phyloP scores from a whole-genome alignment of 2,888 invertebrate genomes.

The Cantharis rufa region DNA sequence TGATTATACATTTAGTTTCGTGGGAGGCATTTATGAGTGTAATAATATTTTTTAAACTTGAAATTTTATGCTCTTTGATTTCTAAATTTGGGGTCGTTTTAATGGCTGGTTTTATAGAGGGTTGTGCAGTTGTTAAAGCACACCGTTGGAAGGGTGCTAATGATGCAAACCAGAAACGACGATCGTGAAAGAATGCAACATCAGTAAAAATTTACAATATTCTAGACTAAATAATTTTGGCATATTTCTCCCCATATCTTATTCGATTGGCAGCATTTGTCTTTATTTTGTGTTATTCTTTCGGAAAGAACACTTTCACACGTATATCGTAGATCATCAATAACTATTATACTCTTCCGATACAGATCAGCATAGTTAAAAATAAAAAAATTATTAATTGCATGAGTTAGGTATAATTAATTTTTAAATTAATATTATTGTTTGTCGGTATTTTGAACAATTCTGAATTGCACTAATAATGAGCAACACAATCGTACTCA shows the following conservation, averaged over 20 bases:
- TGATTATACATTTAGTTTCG: background rate
- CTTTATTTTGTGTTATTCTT: background rate
- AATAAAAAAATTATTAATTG: background rate
- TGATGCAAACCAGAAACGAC: constrained; percentile 26
- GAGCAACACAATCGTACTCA: constrained; percentile 5
- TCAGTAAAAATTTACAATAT: constrained; percentile 8
- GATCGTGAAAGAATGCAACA: constrained; percentile 34
- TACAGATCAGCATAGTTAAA: background rate
- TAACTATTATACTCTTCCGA: background rate
- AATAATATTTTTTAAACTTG: background rate
- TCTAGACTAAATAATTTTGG: background rate
- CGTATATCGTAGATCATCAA: background rate
- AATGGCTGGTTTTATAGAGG: constrained; percentile 10
- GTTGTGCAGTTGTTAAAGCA: constrained; percentile 6
- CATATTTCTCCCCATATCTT: background rate
- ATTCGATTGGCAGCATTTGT: background rate
- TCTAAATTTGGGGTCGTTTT: constrained; percentile 12
- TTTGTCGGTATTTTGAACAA: background rate
- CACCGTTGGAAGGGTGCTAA: constrained; percentile 25
- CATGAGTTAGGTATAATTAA: background rate
- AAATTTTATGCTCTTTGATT: background rate
- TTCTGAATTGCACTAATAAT: constrained; percentile 5
- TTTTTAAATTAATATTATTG: background rate
- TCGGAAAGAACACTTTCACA: background rate
- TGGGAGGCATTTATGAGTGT: background rate